Conservation (phyloP, 2,797 vertebrate species). For the Coregonus suidteri region DNA sequence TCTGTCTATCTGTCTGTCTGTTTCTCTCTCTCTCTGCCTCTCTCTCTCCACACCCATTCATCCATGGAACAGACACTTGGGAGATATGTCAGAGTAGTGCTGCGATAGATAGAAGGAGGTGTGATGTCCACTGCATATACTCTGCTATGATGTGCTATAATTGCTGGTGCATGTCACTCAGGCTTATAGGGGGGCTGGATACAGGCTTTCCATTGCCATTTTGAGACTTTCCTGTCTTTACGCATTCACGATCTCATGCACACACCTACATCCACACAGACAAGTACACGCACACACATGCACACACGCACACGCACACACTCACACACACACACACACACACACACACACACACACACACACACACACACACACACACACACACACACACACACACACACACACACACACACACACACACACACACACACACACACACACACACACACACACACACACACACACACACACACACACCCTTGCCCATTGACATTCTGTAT, state of each 20-base stretch:
- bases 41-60: constrained; percentile 34
- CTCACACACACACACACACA: constrained; percentile 9
- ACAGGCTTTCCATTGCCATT: constrained; percentile 6
- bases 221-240: background rate
- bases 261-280: background rate
- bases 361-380: constrained; percentile 8
- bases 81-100: constrained; percentile 66
- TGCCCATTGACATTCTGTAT: no score
- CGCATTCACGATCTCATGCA: background rate
- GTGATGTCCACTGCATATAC: constrained; percentile 52
- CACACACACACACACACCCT: no score
- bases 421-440: no score
- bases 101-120: constrained; percentile 51
- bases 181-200: constrained; percentile 41
- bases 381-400: background rate
- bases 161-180: constrained; percentile 51
- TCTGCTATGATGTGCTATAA: constrained; percentile 44
- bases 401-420: no score
- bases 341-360: constrained; percentile 10
- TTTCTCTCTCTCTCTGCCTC: background rate
- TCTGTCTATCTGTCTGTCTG: constrained; percentile 24
- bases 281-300: background rate
- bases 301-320: background rate
- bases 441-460: no score
- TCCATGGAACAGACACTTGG: constrained; percentile 58